Evolutionary conservation across 2,797 vertebrate genomes (phyloP).

Genomic region (Crenichthys baileyi): DNA sequence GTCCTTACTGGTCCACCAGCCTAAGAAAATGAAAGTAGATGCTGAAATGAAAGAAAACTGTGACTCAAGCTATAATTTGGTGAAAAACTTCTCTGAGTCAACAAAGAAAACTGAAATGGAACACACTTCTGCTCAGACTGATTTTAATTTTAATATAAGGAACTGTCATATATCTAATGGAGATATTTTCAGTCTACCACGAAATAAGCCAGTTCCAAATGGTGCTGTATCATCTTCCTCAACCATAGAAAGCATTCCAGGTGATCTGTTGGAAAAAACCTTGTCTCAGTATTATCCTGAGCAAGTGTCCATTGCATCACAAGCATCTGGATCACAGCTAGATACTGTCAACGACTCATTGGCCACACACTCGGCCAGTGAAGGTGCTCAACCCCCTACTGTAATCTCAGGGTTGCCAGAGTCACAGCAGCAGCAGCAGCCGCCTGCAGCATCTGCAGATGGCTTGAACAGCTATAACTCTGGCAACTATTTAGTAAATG

Average conservation of each 20-base stretch:
- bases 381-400: conserved; percentile 81
- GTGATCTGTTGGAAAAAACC: conserved; percentile 91
- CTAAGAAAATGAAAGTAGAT: conserved; percentile 87
- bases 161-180: conserved; percentile 84
- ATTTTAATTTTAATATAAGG: conserved; percentile 81
- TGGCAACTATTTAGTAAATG: conserved; percentile 79
- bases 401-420: conserved; percentile 93
- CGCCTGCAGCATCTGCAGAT: conserved; percentile 76
- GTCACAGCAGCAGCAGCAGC: conserved; percentile 85
- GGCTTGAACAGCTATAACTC: conserved; percentile 77
- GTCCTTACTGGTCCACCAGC: conserved; percentile 83
- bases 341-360: conserved; percentile 85
- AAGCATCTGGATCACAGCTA: conserved; percentile 86
- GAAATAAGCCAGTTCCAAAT: conserved; percentile 88
- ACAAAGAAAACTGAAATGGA: conserved; percentile 73
- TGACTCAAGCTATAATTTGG: conserved; percentile 68
- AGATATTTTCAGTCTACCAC: conserved; percentile 85
- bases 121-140: conserved; percentile 74
- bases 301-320: conserved; percentile 88
- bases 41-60: conserved; percentile 80
- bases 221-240: conserved; percentile 91
- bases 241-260: conserved; percentile 86
- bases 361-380: conserved; percentile 81
- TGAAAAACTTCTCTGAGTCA: conserved; percentile 76
- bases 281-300: conserved; percentile 93